Percentiles rank a stretch among this genome's conserved stretches.
Conservation (phyloP, 2,888 invertebrate species). For the Luperina nickerlii region DNA sequence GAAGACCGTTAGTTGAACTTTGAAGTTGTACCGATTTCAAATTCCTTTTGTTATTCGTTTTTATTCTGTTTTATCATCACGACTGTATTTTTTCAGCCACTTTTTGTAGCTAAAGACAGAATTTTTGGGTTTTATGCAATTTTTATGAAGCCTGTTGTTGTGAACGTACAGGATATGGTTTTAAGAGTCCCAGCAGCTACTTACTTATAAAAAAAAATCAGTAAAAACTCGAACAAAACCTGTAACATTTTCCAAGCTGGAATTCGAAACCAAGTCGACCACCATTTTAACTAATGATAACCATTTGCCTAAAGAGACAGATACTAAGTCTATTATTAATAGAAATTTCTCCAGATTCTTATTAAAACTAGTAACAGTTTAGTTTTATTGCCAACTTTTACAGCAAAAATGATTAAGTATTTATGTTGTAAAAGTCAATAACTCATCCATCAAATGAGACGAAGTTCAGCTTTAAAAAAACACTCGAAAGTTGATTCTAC, state of each 20-base stretch:
- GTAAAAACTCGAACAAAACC: not conserved
- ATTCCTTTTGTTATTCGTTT: not conserved
- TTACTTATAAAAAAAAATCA: not conserved
- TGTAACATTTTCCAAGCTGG: not conserved
- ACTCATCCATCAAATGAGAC: not conserved
- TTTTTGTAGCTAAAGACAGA: not conserved
- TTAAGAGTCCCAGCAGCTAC: too few relatives aligned
- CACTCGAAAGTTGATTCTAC: not conserved
- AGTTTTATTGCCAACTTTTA: constrained; percentile 23
- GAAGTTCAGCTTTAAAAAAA: not conserved
- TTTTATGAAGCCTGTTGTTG: not conserved
- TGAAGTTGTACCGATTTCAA: constrained; percentile 3
- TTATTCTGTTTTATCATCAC: not conserved
- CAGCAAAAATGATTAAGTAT: not conserved
- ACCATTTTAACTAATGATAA: not conserved
- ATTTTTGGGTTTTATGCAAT: not conserved
- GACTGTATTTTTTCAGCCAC: not conserved
- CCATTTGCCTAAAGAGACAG: not conserved
- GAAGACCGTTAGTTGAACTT: constrained; percentile 31
- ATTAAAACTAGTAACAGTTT: constrained; percentile 10
- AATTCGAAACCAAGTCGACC: not conserved
- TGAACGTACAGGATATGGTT: too few relatives aligned
- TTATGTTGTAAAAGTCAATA: not conserved
- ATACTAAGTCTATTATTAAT: constrained; percentile 15
- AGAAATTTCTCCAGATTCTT: constrained; percentile 19